phyloP scores from a whole-genome alignment of 2,888 invertebrate species.

The Mythimna ferrago region DNA sequence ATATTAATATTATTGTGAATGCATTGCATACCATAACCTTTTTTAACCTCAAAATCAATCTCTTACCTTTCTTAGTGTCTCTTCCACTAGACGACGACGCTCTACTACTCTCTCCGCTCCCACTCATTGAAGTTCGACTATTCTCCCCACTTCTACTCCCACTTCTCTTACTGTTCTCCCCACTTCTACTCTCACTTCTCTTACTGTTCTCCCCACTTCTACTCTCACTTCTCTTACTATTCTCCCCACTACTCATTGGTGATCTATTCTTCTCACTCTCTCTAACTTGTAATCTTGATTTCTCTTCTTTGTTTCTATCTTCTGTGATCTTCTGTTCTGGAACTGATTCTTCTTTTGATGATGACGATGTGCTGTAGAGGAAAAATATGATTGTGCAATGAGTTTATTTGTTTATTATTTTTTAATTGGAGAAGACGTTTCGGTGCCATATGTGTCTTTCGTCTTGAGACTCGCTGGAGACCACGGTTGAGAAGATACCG shows the following conservation, averaged over 20 bases:
- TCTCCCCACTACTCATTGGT: conserved; percentile 8
- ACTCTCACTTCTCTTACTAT: not conserved
- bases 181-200: conserved; percentile 6
- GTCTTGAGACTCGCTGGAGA: too few relatives aligned
- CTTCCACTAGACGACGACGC: conserved; percentile 7
- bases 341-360: conserved; percentile 2
- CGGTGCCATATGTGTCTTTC: too few relatives aligned
- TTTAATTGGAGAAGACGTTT: too few relatives aligned
- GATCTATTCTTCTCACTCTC: conserved; percentile 13
- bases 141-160: conserved; percentile 7
- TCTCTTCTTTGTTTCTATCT: conserved; percentile 25
- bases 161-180: not conserved
- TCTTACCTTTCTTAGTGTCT: conserved; percentile 11
- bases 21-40: too few relatives aligned
- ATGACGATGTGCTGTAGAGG: conserved; percentile 15
- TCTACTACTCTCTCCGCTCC: conserved; percentile 11
- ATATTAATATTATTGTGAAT: too few relatives aligned
- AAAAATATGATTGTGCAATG: not conserved
- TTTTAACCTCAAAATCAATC: not conserved
- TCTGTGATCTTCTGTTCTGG: conserved; percentile 19
- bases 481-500: too few relatives aligned
- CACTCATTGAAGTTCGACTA: not conserved
- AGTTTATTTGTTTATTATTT: too few relatives aligned
- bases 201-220: conserved; percentile 8
- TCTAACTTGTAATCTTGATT: conserved; percentile 2